Percentiles rank a stretch among this genome's conserved stretches.
phyloP scores from a whole-genome alignment of 2,888 invertebrate genomes.

The Tineola bisselliella region DNA sequence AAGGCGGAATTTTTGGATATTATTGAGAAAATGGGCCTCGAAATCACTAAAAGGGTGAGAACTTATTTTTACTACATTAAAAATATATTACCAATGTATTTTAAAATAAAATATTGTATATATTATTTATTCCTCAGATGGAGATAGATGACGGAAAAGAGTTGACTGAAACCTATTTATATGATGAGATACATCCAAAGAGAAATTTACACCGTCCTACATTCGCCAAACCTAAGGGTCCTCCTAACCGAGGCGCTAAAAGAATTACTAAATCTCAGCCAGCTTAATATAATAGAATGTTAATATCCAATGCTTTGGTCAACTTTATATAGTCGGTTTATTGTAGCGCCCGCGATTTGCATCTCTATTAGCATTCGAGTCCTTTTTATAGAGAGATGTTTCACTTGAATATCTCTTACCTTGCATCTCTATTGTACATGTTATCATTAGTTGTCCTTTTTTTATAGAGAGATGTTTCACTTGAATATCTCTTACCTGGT shows the following conservation, averaged over 20 bases:
- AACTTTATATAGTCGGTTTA: background rate
- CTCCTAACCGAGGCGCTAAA: conserved; percentile 91
- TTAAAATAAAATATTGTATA: no score
- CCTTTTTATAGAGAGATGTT: no score
- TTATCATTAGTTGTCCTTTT: no score
- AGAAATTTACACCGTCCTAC: conserved; percentile 87
- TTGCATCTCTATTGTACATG: no score
- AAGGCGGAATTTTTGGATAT: conserved; percentile 90
- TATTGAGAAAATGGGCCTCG: conserved; percentile 80
- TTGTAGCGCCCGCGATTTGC: background rate
- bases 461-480: no score
- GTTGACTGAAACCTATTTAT: conserved; percentile 87
- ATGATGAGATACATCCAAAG: conserved; percentile 95
- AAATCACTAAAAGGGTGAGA: conserved; percentile 88
- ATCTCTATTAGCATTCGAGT: no score
- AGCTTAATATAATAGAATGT: no score
- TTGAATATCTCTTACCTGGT: no score
- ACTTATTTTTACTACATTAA: conserved; percentile 17
- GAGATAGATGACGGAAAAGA: conserved; percentile 93
- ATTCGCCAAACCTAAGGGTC: conserved; percentile 97
- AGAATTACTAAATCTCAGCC: conserved; percentile 79
- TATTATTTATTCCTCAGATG: conserved; percentile 64
- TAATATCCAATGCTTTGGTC: no score
- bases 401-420: no score
- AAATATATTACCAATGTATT: no score